Percentiles rank a stretch among this genome's conserved stretches.
Evolutionary conservation across 2,888 invertebrate species (phyloP).

Genomic region (Amiota minor): DNA sequence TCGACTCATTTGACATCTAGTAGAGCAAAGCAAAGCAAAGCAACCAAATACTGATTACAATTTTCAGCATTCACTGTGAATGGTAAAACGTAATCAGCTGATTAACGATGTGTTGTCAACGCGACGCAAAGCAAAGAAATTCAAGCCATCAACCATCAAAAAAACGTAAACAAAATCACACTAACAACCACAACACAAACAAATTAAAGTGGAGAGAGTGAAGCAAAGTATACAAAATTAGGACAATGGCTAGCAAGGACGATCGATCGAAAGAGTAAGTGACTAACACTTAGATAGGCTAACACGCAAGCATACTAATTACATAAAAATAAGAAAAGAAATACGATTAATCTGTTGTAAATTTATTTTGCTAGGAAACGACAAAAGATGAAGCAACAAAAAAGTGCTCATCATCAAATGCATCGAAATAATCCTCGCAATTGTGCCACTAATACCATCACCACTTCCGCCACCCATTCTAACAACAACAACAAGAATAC

Average conservation of each 20-base stretch:
- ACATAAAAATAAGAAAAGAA: no score
- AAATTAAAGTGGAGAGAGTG: neutral
- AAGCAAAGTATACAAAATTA: neutral
- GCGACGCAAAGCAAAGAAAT: neutral
- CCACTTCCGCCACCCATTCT: neutral
- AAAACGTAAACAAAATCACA: no score
- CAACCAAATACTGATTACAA: neutral
- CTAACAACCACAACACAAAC: no score
- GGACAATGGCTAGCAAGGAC: conserved; percentile 66
- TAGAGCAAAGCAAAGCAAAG: no score
- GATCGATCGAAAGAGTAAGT: conserved; percentile 70
- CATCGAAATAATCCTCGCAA: neutral
- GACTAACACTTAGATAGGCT: neutral
- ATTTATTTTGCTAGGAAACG: conserved; percentile 59
- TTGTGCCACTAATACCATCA: neutral
- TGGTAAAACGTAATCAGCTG: neutral
- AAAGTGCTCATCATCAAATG: conserved; percentile 43
- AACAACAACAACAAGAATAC: conserved; percentile 46
- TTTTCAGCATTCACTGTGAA: neutral
- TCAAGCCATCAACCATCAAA: neutral
- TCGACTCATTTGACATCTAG: no score
- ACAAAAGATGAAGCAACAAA: conserved; percentile 66
- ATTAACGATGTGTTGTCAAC: neutral
- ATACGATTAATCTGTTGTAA: conserved; percentile 33
- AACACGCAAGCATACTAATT: neutral